These are phyloP conservation scores for Protodeltote pygarga DNA, from an alignment of 2,888 invertebrate genomes.

Conservation along the genomic window DNA sequence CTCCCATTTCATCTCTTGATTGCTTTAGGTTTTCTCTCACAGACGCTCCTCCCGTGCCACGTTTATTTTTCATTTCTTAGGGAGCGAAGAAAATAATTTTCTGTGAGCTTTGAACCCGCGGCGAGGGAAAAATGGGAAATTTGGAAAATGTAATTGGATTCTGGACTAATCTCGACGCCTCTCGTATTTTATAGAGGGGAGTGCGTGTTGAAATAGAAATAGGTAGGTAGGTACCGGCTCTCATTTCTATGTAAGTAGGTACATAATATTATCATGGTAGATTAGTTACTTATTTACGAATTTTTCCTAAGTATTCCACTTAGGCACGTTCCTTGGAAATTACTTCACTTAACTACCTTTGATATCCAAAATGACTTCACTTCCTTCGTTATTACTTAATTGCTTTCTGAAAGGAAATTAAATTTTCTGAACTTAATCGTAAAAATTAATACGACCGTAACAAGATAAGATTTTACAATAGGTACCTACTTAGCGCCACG, in stretches of 20 bases:
- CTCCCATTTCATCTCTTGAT: slow-evolving; percentile 55
- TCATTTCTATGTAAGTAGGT: slow-evolving; percentile 9
- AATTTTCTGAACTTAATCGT: too few species aligned
- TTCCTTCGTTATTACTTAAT: too few species aligned
- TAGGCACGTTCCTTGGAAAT: too few species aligned
- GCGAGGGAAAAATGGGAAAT: slow-evolving; percentile 81
- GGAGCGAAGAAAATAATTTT: slow-evolving; percentile 84
- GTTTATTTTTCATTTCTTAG: slow-evolving; percentile 85
- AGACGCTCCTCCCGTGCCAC: slow-evolving; percentile 63
- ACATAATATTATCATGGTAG: slow-evolving; percentile 2
- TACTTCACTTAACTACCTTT: too few species aligned
- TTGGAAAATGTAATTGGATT: slow-evolving; percentile 86
- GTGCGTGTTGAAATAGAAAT: slow-evolving; percentile 73
- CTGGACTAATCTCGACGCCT: slow-evolving; percentile 81
- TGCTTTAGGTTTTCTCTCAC: slow-evolving; percentile 54
- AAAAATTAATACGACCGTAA: too few species aligned
- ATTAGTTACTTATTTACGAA: neutral
- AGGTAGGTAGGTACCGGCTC: slow-evolving; percentile 30
- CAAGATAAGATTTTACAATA: too few species aligned
- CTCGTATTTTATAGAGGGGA: slow-evolving; percentile 67
- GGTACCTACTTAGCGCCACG: too few species aligned
- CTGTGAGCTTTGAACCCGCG: slow-evolving; percentile 83
- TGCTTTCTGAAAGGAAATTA: too few species aligned
- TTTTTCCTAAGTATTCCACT: too few species aligned
- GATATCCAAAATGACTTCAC: too few species aligned